Base-by-base conservation (phyloP, 1,140 invertebrate genomes). In the Heliconius eleuchia region DNA sequence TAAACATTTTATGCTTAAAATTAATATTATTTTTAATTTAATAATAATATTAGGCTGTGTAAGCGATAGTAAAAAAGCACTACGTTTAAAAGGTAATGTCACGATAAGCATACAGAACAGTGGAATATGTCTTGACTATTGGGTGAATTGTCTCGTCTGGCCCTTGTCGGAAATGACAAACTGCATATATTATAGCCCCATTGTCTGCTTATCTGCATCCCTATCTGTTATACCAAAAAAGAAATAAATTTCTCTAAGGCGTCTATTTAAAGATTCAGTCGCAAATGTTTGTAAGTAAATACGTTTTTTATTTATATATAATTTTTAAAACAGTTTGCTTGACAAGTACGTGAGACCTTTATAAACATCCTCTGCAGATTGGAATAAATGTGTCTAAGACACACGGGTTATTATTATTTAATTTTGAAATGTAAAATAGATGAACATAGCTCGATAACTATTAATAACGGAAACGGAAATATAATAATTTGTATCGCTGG, bases 181-280 rank as follows among this genome's bases (percentile, higher is more conserved):
- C 77, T 77, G 82, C 78, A 84, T 84, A 83, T 66, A 89, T 92
- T 90, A 88, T 23, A 74, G 77, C 84, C 81, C 87, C 86, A 89
- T 92, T 91, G 91, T 92, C 83, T 87, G 81, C 70, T 86, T 92
- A 90, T 92, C 89, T 89, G 83, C 81, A 86, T 87, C 86, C 80
- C 80, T 85, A 83, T 89, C 86, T 88, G 86, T 85, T 89, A 60
- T 39, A 75, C 74, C 70, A 76, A 80, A 80, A 82, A 83, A 77
- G 50, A 71, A 79, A 82, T 77, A 27, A 30, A 46, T 74, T 9
- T 50, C 46, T 79, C 46, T 75, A 75, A 72, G 66, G 39, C 57
- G 42, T 77, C 75, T 74, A 66, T 30, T 66, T 66, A 27, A 66
- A 5, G 60, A 30, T 66, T 23, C 66, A 72, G 39, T 37, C 39